These are phyloP conservation scores for Collichthys lucidus DNA, from an alignment of 2,113 vertebrate genomes.

Conservation along the genomic window DNA sequence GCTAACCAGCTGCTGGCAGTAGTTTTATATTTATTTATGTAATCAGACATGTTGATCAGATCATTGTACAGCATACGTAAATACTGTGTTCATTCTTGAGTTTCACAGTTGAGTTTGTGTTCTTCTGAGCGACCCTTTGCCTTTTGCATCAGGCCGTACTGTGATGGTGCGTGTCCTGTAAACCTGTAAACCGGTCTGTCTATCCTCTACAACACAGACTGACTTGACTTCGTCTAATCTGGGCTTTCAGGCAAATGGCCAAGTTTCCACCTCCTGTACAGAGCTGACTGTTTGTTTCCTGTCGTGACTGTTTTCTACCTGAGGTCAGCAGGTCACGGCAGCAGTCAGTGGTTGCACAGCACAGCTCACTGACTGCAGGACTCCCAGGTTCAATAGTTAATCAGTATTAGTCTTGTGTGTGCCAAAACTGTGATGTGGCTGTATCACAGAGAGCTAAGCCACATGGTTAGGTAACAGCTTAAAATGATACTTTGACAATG, in stretches of 20 bases:
- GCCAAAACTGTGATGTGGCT: conserved; percentile 24
- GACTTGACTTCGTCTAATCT: conserved; percentile 52
- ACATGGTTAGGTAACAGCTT: conserved; percentile 29
- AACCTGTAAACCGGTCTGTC: not conserved
- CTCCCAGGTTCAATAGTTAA: conserved; percentile 49
- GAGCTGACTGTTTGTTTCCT: conserved; percentile 57
- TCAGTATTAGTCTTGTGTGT: conserved; percentile 49
- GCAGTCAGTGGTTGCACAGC: conserved; percentile 14
- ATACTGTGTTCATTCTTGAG: too few species aligned
- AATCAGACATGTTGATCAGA: not conserved
- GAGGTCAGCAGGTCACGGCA: conserved; percentile 62
- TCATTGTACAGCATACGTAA: not conserved
- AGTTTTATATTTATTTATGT: not conserved
- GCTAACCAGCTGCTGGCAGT: not conserved
- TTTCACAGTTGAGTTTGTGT: not conserved
- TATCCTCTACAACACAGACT: not conserved
- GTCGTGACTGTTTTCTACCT: conserved; percentile 43
- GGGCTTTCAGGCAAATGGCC: conserved; percentile 40
- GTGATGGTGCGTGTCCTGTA: conserved; percentile 10
- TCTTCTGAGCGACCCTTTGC: not conserved
- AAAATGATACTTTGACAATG: not conserved
- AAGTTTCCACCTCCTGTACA: conserved; percentile 54
- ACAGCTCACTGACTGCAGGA: conserved; percentile 19
- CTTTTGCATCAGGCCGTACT: not conserved
- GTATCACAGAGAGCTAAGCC: not conserved